Evolutionary conservation across 1,140 invertebrate genomes (phyloP), one percentile per base, ranked within the genome.

Genomic region (Lutraria rhynchaena): DNA sequence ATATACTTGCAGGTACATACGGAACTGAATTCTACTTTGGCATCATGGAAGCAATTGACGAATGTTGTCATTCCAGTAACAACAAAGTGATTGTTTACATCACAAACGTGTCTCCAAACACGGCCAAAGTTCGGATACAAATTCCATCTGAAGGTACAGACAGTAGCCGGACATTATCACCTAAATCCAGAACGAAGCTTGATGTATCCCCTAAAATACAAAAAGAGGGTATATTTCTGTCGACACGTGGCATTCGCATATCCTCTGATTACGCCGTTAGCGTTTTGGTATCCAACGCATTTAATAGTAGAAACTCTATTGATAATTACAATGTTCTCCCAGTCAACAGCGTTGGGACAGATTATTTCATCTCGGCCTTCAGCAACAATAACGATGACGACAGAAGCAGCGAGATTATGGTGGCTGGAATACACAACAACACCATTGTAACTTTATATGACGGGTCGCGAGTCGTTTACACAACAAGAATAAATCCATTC

Each of bases 21-120:
- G 57, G 57, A 17, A 58, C 19, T 11, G 57, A 58, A 29, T 58
- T 58, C 17, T n/a, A 24, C 5, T 58, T 58, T 58, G 57, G 57
- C 3, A 58, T 58, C 13, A 24, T 58, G 27, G 57, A 58, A n/a
- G 3, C 29, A 5, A 58, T 58, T 17, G 57, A 29, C 4, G 17
- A 29, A 5, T 58, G 57, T 58, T 58, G 57, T 27, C 57, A 58
- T 29, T 11, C 9, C 4, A 5, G 2, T 5, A 27, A 27, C 3
- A 58, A 58, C 31, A 13, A 29, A 3, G 24, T 58, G 3, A 9
- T 27, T 17, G 4, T 58, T 9, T 22, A 58, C 27, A 58, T 58
- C 22, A 58, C 57, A 5, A 58, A 58, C 57, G 57, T 29, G 22
- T 58, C 57, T 5, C 57, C 57, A 58, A 58, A 29, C 17, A 27